A percentile compares a stretch with the other conserved stretches of the same genome.
Evolutionary conservation across 2,797 vertebrate species (phyloP).

Genomic region (Scyliorhinus canicula): DNA sequence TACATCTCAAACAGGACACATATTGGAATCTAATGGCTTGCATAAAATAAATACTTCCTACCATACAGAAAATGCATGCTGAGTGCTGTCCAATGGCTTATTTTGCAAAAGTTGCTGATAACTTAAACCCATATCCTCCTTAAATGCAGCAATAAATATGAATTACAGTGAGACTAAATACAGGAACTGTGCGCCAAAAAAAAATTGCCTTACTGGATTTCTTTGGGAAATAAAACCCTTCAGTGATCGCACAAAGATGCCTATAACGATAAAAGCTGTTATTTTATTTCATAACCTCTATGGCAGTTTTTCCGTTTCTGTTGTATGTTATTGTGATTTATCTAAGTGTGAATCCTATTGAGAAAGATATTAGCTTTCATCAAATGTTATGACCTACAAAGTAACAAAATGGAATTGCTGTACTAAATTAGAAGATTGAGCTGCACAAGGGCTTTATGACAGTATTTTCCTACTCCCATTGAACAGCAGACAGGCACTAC

Average conservation of each 20-base stretch:
- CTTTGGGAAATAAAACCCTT: background rate
- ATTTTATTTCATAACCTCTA: background rate
- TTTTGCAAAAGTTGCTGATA: background rate
- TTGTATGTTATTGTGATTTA: background rate
- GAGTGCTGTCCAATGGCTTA: background rate
- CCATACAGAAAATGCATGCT: background rate
- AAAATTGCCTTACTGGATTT: background rate
- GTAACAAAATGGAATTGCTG: background rate
- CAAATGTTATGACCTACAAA: background rate
- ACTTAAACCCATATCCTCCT: background rate
- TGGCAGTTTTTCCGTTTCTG: background rate
- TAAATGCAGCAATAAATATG: background rate
- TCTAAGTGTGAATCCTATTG: background rate
- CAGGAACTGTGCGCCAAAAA: background rate
- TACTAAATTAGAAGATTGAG: background rate
- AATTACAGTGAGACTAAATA: background rate
- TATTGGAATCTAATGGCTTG: background rate
- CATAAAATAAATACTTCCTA: background rate
- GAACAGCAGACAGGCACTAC: background rate
- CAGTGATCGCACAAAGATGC: background rate
- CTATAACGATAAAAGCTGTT: background rate
- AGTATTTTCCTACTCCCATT: background rate
- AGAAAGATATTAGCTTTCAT: conserved; percentile 5
- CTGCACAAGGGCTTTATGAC: background rate
- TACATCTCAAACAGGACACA: background rate